phyloP scores from a whole-genome alignment of 2,113 vertebrate genomes.

The Sebastes schlegelii region DNA sequence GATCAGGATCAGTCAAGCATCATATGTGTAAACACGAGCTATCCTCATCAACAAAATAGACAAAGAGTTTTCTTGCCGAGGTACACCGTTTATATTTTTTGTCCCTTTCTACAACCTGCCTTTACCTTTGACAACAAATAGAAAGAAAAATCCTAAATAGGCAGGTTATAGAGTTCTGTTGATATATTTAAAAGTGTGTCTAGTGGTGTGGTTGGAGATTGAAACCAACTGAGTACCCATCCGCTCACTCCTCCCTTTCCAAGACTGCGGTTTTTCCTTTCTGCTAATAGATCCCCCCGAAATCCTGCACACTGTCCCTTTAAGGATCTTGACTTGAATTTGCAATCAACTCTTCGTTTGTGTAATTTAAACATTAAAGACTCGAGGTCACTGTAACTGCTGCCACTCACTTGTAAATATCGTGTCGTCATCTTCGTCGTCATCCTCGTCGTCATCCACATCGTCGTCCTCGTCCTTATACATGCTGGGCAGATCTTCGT shows the following conservation, averaged over 20 bases:
- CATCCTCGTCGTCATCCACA: slow-evolving; percentile 88
- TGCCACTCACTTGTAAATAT: slow-evolving; percentile 90
- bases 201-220: too few relatives aligned
- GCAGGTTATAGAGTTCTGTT: neutral
- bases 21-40: slow-evolving; percentile 20
- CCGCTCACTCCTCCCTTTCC: too few relatives aligned
- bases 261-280: too few relatives aligned
- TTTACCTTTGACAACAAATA: neutral
- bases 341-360: neutral
- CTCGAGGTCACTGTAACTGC: neutral
- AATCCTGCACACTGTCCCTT: too few relatives aligned
- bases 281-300: too few relatives aligned
- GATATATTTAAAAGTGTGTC: too few relatives aligned
- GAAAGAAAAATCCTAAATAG: neutral
- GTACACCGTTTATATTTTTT: neutral
- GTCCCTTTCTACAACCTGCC: neutral
- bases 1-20: slow-evolving; percentile 29
- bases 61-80: neutral
- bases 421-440: slow-evolving; percentile 90
- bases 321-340: too few relatives aligned
- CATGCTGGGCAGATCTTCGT: slow-evolving; percentile 94
- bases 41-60: neutral
- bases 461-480: slow-evolving; percentile 93
- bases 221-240: too few relatives aligned
- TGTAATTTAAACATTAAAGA: neutral